Percentiles rank a stretch among this genome's conserved stretches.
These are phyloP conservation scores for Clivina fossor DNA, from an alignment of 2,888 invertebrate species.

Conservation along the genomic window DNA sequence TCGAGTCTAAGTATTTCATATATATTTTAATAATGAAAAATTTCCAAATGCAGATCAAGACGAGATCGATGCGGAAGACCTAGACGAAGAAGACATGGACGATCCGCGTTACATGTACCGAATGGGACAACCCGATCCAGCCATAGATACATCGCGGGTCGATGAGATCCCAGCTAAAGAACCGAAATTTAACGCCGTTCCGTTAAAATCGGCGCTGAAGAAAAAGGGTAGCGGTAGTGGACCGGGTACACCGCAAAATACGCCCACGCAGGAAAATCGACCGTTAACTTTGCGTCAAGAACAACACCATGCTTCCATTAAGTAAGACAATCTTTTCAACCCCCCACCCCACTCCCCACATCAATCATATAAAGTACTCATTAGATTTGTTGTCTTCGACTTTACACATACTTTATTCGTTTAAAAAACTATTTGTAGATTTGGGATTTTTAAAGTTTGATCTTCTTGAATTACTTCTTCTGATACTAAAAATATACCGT, in stretches of 20 bases:
- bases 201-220: slow-evolving; percentile 89
- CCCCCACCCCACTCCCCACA: no score
- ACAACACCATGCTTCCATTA: slow-evolving; percentile 75
- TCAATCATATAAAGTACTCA: no score
- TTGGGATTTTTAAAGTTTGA: no score
- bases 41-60: slow-evolving; percentile 52
- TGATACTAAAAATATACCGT: no score
- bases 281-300: slow-evolving; percentile 71
- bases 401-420: no score
- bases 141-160: slow-evolving; percentile 78
- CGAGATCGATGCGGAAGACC: slow-evolving; percentile 64
- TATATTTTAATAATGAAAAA: no score
- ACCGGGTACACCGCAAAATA: slow-evolving; percentile 66
- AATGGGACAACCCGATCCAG: slow-evolving; percentile 64
- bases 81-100: slow-evolving; percentile 64
- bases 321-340: slow-evolving; percentile 59
- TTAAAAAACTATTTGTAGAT: no score
- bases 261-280: slow-evolving; percentile 71
- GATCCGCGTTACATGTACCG: slow-evolving; percentile 57
- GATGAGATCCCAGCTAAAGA: slow-evolving; percentile 93
- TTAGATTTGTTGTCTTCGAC: no score
- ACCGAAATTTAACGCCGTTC: slow-evolving; percentile 87
- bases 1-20: no score
- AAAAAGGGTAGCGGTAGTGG: slow-evolving; percentile 69
- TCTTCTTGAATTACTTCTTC: no score